phyloP scores from a whole-genome alignment of 1,140 invertebrate species.

The Drosophila virilis region DNA sequence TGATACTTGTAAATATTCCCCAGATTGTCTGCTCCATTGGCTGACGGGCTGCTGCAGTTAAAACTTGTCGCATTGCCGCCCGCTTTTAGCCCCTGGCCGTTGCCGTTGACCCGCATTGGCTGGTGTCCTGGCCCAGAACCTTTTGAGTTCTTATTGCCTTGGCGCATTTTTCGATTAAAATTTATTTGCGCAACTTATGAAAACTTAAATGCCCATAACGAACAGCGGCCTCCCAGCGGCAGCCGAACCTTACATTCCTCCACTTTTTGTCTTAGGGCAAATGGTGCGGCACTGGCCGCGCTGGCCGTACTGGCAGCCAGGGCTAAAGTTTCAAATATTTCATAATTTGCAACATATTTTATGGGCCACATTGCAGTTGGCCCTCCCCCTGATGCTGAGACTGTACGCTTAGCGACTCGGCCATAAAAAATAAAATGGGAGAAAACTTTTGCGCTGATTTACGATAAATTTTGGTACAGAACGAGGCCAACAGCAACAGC shows the following conservation, averaged over 20 bases:
- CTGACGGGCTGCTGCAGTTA: conserved; percentile 10
- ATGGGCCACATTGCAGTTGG: conserved; percentile 66
- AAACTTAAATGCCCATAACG: conserved; percentile 80
- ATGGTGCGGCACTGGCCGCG: neutral
- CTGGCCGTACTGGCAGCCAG: conserved; percentile 7
- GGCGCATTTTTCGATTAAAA: conserved; percentile 81
- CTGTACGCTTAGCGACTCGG: conserved; percentile 13
- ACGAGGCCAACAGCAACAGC: conserved; percentile 7
- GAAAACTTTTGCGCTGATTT: conserved; percentile 48
- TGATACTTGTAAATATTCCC: conserved; percentile 19
- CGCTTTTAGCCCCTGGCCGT: neutral
- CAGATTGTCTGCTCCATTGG: conserved; percentile 31
- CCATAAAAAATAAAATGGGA: conserved; percentile 10
- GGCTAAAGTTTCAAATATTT: conserved; percentile 77
- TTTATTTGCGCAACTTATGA: conserved; percentile 80
- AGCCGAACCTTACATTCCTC: too few relatives aligned
- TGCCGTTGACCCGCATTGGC: neutral
- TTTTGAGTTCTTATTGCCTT: conserved; percentile 59
- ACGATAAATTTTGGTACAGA: conserved; percentile 23
- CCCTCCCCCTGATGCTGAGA: conserved; percentile 3
- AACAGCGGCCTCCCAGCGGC: conserved; percentile 26
- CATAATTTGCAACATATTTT: conserved; percentile 81
- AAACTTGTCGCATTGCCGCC: conserved; percentile 26
- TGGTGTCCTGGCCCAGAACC: conserved; percentile 9
- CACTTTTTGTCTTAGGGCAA: neutral